Percentiles rank a stretch among this genome's conserved stretches.
Conservation (phyloP, 1,140 invertebrate species). For the Hyles vespertilio region DNA sequence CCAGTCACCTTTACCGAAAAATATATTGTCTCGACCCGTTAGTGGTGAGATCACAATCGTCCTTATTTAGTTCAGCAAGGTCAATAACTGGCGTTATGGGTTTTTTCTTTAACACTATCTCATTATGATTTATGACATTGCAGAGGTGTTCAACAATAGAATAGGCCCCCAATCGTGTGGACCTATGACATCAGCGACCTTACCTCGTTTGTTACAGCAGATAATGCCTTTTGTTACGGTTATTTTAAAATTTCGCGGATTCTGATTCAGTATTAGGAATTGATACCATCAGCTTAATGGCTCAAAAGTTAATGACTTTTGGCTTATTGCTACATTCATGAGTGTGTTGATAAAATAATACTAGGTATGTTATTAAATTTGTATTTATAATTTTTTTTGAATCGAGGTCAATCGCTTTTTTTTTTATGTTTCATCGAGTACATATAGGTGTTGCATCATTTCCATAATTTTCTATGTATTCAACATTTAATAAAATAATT, state of each 20-base stretch:
- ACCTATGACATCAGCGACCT: slow-evolving; percentile 47
- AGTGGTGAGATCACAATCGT: slow-evolving; percentile 29
- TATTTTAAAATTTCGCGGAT: slow-evolving; percentile 8
- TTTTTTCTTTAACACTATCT: slow-evolving; percentile 27
- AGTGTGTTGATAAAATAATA: no score
- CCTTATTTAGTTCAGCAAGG: slow-evolving; percentile 27
- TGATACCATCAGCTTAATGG: no score
- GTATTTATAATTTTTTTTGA: no score
- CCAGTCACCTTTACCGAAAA: slow-evolving; percentile 9
- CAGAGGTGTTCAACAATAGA: slow-evolving; percentile 30
- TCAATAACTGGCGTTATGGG: slow-evolving; percentile 22
- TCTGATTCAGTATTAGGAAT: no score
- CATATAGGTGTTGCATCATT: no score
- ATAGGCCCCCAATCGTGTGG: slow-evolving; percentile 37
- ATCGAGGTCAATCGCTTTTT: no score
- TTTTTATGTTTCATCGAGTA: no score
- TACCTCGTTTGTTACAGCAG: slow-evolving; percentile 12
- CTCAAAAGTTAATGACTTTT: slow-evolving; percentile 6
- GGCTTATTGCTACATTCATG: no score
- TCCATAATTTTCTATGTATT: no score
- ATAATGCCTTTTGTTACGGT: no score
- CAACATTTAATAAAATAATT: no score
- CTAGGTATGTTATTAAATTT: no score
- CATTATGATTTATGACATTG: slow-evolving; percentile 36
- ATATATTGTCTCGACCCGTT: slow-evolving; percentile 24